These are phyloP conservation scores for Orgyia antiqua DNA, from an alignment of 2,888 invertebrate species.

Conservation along the genomic window DNA sequence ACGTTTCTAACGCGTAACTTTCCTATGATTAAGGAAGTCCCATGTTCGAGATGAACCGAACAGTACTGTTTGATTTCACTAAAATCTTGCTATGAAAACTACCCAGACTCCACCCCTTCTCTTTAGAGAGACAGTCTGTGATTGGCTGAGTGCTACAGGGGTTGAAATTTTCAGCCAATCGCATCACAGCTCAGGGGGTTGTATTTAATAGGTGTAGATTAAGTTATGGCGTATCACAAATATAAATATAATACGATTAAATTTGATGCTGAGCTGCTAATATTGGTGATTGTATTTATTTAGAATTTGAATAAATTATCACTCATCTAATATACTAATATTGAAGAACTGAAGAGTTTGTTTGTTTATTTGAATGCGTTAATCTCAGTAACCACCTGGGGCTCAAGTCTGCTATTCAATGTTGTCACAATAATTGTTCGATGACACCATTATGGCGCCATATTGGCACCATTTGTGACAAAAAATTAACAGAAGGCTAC, in stretches of 20 bases:
- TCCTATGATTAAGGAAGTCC: constrained; percentile 24
- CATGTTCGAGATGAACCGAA: constrained; percentile 37
- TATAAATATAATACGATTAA: constrained; percentile 60
- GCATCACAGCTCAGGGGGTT: constrained; percentile 37
- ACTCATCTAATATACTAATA: too few relatives aligned
- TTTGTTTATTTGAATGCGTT: too few relatives aligned
- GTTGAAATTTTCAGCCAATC: constrained; percentile 65
- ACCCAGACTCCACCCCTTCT: constrained; percentile 65
- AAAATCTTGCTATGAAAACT: constrained; percentile 61
- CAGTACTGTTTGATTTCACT: constrained; percentile 59
- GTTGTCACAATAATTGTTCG: too few relatives aligned
- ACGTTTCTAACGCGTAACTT: constrained; percentile 19
- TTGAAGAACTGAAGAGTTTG: too few relatives aligned
- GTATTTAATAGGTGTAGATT: constrained; percentile 72
- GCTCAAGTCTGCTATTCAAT: too few relatives aligned
- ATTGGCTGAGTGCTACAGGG: constrained; percentile 61
- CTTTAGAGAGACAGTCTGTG: constrained; percentile 34
- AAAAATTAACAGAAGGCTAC: too few relatives aligned
- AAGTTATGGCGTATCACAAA: constrained; percentile 67
- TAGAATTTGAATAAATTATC: too few relatives aligned
- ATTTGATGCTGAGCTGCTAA: constrained; percentile 47
- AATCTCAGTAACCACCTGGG: too few relatives aligned
- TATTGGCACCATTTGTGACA: too few relatives aligned
- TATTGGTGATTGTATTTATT: too few relatives aligned
- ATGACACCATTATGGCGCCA: too few relatives aligned